Conservation (phyloP, 2,113 vertebrate species). For the Callorhinus ursinus region DNA sequence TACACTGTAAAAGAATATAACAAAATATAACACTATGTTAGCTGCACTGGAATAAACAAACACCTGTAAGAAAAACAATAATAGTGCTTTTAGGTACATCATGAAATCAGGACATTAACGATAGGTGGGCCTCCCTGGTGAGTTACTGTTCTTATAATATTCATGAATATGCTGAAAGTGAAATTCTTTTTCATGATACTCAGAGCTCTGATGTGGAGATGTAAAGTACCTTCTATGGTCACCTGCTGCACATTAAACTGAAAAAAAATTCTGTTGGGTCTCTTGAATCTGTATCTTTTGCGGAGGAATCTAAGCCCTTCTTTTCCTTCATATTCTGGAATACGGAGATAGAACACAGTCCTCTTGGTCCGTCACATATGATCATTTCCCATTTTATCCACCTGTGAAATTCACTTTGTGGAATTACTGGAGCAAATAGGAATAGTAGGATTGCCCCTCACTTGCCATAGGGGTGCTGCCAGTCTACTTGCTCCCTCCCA, state of each 20-base stretch:
- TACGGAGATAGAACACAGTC: not conserved
- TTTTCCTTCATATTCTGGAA: slow-evolving; percentile 46
- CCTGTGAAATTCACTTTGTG: not conserved
- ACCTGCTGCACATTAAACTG: not conserved
- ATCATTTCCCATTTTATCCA: not conserved
- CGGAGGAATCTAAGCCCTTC: not conserved
- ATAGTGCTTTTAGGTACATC: not conserved
- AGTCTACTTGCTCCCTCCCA: not conserved
- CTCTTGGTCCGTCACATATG: not conserved
- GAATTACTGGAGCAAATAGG: not conserved
- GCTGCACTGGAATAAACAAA: not conserved
- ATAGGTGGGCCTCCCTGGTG: not conserved
- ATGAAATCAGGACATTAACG: not conserved
- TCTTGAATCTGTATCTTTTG: not conserved
- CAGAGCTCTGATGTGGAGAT: not conserved
- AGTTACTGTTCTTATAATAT: not conserved
- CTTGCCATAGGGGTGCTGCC: not conserved
- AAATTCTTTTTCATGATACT: not conserved
- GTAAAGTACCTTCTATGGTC: not conserved
- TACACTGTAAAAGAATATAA: not conserved
- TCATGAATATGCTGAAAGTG: not conserved
- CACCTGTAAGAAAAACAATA: not conserved
- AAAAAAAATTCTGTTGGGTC: not conserved
- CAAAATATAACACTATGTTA: not conserved
- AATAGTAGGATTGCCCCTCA: not conserved